Evolutionary conservation across 2,113 vertebrate species (phyloP).

Genomic region (Lepidothrix coronata): DNA sequence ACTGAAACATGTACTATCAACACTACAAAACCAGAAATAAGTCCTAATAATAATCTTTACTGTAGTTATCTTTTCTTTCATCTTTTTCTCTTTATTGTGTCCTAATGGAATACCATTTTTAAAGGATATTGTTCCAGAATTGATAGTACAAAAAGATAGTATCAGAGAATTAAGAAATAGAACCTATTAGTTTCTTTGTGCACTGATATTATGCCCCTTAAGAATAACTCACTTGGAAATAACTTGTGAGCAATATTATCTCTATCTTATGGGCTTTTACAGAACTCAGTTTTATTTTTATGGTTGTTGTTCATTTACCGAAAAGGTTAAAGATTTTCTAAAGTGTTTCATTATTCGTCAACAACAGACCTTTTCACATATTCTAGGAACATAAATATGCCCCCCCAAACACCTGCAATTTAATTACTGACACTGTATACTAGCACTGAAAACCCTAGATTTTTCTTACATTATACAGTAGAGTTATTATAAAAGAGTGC

Average conservation of each 20-base stretch:
- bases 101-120: background rate
- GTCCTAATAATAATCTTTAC: background rate
- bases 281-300: background rate
- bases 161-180: background rate
- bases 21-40: background rate
- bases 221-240: background rate
- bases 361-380: background rate
- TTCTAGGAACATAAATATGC: background rate
- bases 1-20: background rate
- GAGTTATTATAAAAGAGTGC: background rate
- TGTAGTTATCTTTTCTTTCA: background rate
- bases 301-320: background rate
- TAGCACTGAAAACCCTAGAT: background rate
- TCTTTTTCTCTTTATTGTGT: background rate
- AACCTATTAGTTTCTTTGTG: background rate
- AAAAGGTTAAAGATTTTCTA: slow-evolving; percentile 3
- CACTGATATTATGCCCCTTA: background rate
- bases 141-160: background rate
- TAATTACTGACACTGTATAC: background rate
- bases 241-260: background rate
- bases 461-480: background rate
- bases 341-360: background rate
- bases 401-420: background rate
- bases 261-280: background rate
- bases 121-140: background rate